phyloP scores from a whole-genome alignment of 2,797 vertebrate genomes.

The Cuniculus paca region DNA sequence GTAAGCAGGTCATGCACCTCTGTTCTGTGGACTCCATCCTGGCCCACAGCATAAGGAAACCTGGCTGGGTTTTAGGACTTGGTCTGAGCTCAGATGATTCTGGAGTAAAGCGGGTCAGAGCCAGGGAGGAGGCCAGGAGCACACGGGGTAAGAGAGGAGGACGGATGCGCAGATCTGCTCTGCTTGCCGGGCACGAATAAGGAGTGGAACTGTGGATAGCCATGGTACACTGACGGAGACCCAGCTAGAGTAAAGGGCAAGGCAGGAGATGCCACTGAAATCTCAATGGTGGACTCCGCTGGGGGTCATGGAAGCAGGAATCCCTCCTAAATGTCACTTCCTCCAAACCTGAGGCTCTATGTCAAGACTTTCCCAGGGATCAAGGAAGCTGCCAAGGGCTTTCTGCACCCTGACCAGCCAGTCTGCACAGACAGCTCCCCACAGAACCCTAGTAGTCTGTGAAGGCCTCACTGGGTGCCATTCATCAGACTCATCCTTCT shows the following conservation, averaged over 20 bases:
- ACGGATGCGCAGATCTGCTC: background rate
- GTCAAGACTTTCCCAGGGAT: background rate
- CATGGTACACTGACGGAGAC: accelerated
- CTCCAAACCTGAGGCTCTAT: background rate
- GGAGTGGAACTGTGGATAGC: accelerated
- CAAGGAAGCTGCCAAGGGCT: background rate
- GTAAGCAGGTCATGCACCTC: background rate
- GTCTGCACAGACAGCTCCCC: background rate
- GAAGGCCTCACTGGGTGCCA: background rate
- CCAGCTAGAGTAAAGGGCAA: background rate
- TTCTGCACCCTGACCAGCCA: background rate
- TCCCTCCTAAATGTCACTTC: background rate
- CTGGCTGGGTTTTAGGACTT: background rate
- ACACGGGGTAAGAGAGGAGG: accelerated
- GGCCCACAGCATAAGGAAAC: background rate
- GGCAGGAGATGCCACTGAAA: background rate
- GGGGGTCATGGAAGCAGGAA: background rate
- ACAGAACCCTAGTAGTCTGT: background rate
- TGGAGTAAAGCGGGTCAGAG: background rate
- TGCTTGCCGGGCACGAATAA: background rate
- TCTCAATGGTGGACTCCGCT: background rate
- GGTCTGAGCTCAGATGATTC: background rate
- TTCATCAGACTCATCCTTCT: too few species aligned
- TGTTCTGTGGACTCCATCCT: background rate
- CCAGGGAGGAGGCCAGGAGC: background rate